Evolutionary conservation across 2,888 invertebrate species (phyloP).

Genomic region (Cryptocheilus praepositus): DNA sequence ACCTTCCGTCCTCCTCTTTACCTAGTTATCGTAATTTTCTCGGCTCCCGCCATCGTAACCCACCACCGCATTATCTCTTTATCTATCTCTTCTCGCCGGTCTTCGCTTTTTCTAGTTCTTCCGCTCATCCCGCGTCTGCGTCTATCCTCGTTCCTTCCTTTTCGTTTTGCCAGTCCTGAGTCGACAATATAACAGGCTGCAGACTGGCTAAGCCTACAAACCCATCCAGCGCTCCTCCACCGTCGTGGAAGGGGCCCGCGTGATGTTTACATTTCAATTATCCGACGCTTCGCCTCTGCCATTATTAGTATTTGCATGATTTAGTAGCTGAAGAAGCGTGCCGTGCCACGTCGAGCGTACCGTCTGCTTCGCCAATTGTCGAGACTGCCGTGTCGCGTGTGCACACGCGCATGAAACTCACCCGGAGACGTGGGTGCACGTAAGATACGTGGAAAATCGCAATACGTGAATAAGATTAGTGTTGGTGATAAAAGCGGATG

Average conservation of each 20-base stretch:
- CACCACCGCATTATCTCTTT: background rate
- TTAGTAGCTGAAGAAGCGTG: conserved; percentile 61
- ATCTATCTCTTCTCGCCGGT: conserved; percentile 7
- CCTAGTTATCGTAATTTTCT: conserved; percentile 12
- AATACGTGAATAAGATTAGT: too few species aligned
- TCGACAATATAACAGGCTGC: conserved; percentile 23
- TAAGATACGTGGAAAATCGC: too few species aligned
- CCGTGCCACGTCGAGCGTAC: conserved; percentile 30
- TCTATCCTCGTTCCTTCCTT: background rate
- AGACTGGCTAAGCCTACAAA: conserved; percentile 30
- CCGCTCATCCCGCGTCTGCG: conserved; percentile 9
- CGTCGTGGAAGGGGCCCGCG: conserved; percentile 28
- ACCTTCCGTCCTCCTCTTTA: conserved; percentile 17
- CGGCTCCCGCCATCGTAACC: background rate
- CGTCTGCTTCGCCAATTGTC: conserved; percentile 34
- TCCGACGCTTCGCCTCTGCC: conserved; percentile 61
- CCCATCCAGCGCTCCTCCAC: conserved; percentile 31
- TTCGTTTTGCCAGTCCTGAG: background rate
- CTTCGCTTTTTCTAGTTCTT: conserved; percentile 10
- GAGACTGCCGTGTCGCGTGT: conserved; percentile 10
- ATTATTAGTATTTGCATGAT: conserved; percentile 72
- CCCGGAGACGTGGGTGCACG: background rate
- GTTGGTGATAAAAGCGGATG: too few species aligned
- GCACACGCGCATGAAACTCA: conserved; percentile 17
- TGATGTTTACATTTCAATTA: conserved; percentile 72